Conservation (phyloP, 2,113 vertebrate species). For the Martes martes region DNA sequence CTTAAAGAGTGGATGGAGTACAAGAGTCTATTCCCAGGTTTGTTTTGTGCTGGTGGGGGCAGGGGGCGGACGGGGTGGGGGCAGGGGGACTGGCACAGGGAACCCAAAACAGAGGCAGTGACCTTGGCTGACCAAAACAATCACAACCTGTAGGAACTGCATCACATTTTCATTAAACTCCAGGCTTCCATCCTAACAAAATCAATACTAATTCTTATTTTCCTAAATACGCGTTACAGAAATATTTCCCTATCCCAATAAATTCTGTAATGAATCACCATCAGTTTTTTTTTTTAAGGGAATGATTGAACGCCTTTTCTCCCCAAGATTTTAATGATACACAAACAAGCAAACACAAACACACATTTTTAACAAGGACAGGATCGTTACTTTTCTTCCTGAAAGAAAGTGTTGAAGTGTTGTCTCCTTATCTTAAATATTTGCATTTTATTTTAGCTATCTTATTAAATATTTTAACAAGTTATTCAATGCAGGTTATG, state of each 20-base stretch:
- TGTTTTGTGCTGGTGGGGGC: neutral
- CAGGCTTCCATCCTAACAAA: conserved; percentile 38
- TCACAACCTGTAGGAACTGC: neutral
- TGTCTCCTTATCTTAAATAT: neutral
- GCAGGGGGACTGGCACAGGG: neutral
- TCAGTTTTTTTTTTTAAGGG: neutral
- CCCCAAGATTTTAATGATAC: conserved; percentile 34
- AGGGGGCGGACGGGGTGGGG: rapidly evolving
- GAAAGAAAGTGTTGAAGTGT: neutral
- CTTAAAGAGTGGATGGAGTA: neutral
- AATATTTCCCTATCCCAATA: conserved; percentile 40
- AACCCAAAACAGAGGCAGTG: neutral
- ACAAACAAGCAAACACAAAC: conserved; percentile 8
- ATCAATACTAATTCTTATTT: conserved; percentile 61
- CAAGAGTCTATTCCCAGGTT: neutral
- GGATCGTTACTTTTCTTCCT: neutral
- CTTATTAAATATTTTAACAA: neutral
- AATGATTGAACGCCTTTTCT: conserved; percentile 19
- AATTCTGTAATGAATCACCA: conserved; percentile 42
- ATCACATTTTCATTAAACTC: conserved; percentile 64
- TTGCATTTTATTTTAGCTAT: neutral
- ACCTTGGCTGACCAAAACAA: neutral
- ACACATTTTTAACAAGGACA: neutral
- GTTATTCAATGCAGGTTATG: neutral
- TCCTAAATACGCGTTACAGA: conserved; percentile 29